phyloP scores from a whole-genome alignment of 2,113 vertebrate species.

The Grus americana region DNA sequence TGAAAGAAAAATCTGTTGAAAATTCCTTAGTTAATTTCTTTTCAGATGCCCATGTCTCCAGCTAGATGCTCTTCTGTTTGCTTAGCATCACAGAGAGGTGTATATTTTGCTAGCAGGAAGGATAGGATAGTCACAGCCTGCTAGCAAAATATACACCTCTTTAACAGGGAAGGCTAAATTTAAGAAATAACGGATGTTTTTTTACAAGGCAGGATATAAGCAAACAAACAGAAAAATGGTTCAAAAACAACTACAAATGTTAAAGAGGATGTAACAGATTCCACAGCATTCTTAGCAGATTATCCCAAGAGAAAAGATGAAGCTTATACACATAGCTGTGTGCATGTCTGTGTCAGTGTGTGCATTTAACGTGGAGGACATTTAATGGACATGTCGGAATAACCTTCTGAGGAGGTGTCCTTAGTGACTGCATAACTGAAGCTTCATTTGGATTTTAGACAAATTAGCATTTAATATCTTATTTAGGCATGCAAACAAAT shows the following conservation, averaged over 20 bases:
- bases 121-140: constrained; percentile 30
- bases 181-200: constrained; percentile 49
- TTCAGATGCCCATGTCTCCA: not conserved
- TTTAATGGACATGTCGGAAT: not conserved
- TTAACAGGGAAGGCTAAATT: constrained; percentile 38
- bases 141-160: constrained; percentile 48
- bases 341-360: not conserved
- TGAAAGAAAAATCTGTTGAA: not conserved
- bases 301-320: constrained; percentile 11
- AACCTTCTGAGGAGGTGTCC: not conserved
- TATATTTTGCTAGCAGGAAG: constrained; percentile 45
- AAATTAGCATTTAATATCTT: not conserved
- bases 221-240: constrained; percentile 50
- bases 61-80: constrained; percentile 3
- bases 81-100: not conserved
- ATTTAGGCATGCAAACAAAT: not conserved
- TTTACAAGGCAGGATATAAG: constrained; percentile 39
- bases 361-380: not conserved
- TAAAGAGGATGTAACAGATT: constrained; percentile 45
- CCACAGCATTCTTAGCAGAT: not conserved
- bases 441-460: not conserved
- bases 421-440: not conserved
- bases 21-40: not conserved
- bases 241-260: constrained; percentile 17
- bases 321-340: not conserved